phyloP scores from a whole-genome alignment of 2,797 vertebrate genomes.

The Etheostoma nigrum region DNA sequence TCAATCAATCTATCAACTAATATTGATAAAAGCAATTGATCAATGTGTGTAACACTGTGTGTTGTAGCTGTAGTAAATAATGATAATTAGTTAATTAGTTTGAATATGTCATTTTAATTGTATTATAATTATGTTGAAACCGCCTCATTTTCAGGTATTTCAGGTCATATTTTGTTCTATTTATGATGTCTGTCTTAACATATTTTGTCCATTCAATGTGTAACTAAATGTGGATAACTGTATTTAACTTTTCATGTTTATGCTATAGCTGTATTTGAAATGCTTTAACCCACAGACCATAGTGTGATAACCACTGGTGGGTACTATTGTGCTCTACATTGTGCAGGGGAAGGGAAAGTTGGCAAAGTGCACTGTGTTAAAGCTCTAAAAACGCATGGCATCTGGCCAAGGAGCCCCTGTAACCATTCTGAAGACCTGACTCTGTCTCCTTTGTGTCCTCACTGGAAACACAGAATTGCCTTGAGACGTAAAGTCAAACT shows the following conservation, averaged over 20 bases:
- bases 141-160: not conserved
- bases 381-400: slow-evolving; percentile 72
- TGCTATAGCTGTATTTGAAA: slow-evolving; percentile 57
- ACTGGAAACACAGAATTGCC: slow-evolving; percentile 66
- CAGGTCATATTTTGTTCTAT: not conserved
- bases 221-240: not conserved
- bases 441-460: slow-evolving; percentile 64
- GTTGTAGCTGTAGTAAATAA: not conserved
- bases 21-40: not conserved
- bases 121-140: not conserved
- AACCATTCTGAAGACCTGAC: slow-evolving; percentile 68
- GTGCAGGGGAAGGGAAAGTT: slow-evolving; percentile 61
- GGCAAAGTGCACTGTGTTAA: slow-evolving; percentile 72
- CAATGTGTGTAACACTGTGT: not conserved
- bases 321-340: slow-evolving; percentile 40
- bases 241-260: slow-evolving; percentile 49
- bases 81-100: not conserved
- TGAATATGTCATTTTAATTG: not conserved
- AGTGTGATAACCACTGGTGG: slow-evolving; percentile 54
- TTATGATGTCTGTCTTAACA: not conserved
- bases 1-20: not conserved
- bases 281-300: slow-evolving; percentile 62
- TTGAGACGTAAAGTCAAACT: slow-evolving; percentile 73
- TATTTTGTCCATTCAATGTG: not conserved
- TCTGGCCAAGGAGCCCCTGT: slow-evolving; percentile 71